These are phyloP conservation scores for Pachyrhynchus sulphureomaculatus DNA, from an alignment of 1,140 invertebrate genomes.

Conservation along the genomic window DNA sequence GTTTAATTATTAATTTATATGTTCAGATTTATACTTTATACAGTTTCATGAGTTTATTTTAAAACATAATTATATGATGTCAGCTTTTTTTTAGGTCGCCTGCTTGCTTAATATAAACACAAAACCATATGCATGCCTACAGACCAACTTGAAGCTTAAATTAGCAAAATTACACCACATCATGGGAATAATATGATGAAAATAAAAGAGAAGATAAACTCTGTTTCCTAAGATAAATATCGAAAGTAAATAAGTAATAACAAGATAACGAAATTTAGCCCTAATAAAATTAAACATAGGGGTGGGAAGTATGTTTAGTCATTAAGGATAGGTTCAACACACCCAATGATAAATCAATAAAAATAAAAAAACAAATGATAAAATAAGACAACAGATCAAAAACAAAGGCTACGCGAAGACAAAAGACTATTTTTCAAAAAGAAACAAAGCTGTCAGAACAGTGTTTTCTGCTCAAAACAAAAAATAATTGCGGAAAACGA, in stretches of 20 bases:
- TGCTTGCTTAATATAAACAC: conserved; percentile 20
- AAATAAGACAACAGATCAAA: conserved; percentile 17
- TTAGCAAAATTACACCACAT: conserved; percentile 1
- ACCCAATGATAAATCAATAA: conserved; percentile 42
- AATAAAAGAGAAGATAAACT: too few relatives aligned
- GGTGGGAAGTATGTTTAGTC: conserved; percentile 29
- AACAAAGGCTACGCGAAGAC: conserved; percentile 9
- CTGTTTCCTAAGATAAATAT: too few relatives aligned
- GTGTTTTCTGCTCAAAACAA: conserved; percentile 5
- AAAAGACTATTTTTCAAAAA: conserved; percentile 14
- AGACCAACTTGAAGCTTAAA: conserved; percentile 18
- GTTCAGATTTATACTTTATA: too few relatives aligned
- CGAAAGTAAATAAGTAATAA: not conserved
- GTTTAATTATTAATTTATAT: too few relatives aligned
- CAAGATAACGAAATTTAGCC: conserved; percentile 13
- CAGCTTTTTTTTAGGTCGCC: conserved; percentile 2
- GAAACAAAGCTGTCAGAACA: conserved; percentile 21
- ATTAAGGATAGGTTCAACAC: conserved; percentile 40
- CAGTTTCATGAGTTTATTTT: conserved; percentile 5
- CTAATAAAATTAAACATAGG: conserved; percentile 22
- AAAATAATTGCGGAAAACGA: not conserved
- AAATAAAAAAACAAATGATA: conserved; percentile 32
- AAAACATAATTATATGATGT: conserved; percentile 10
- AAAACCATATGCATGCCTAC: conserved; percentile 16
- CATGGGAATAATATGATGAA: too few relatives aligned